Evolutionary conservation across 2,113 vertebrate genomes (phyloP), one percentile per base, ranked within the genome.

Genomic region (Oostethus manadensis): DNA sequence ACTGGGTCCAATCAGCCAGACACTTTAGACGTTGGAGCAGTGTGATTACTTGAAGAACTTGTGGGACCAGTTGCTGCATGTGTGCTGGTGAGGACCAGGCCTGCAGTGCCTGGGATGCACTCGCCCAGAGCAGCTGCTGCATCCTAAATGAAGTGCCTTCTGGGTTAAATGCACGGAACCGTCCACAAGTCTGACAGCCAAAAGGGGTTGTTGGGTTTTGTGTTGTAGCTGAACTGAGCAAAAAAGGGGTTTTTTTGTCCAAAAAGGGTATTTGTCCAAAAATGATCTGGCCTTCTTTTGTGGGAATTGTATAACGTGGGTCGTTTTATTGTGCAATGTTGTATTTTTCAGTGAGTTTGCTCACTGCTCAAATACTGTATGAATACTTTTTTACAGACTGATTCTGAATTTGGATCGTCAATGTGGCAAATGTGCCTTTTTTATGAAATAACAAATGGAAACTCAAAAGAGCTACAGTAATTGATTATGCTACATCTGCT

Each of bases 81-180:
- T 65, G 71, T 70, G 68, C 68, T 66, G 69, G 71, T 71, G 83
- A 76, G 68, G 82, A 86, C 73, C 76, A 58, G 86, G 87, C 86
- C 88, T 90, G 89, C 88, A 90, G 87, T 77, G 88, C 86, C 85
- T 77, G 67, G 70, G 47, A 80, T 63, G 35, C 71, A 33, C 80
- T 55, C 14, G 9, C 57, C 51, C 43, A 47, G 51, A 0, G 11
- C 60, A 21, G 62, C 56, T 29, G 60, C 64, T 66, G 56, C 48
- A 55, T 47, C 66, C 51, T 60, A 18, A 64, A 40, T 69, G 29
- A 87, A 89, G 89, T 89, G 88, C 88, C 90, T 90, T 87, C 63
- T 33, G 54, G 63, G 48, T 71, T 38, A 26, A 76, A 66, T 66
- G 70, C 42, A 5, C 42, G 29, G 60, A 69, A 59, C 40, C 60